Evolutionary conservation across 1,140 invertebrate genomes (phyloP).

Genomic region (Pristionchus pacificus): DNA sequence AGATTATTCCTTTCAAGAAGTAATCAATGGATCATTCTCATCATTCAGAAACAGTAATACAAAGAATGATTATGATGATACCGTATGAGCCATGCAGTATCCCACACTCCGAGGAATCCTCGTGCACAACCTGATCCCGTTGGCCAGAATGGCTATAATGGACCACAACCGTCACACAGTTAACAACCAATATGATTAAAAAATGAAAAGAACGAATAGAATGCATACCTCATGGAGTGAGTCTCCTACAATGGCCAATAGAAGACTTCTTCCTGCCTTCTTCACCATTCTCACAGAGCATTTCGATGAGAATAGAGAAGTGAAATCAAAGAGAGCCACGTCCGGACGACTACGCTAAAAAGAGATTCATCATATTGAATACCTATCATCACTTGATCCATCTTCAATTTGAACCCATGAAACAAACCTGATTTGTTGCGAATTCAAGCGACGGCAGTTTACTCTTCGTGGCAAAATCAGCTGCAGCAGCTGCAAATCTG

Average conservation of each 20-base stretch:
- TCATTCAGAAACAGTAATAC: conserved; percentile 12
- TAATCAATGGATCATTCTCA: too few relatives aligned
- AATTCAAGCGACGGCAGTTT: conserved; percentile 80
- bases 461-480: conserved; percentile 88
- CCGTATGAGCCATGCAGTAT: conserved; percentile 89
- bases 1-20: background rate
- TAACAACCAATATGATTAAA: conserved; percentile 4
- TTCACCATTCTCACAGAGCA: conserved; percentile 81
- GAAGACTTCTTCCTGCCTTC: conserved; percentile 71
- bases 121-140: conserved; percentile 93
- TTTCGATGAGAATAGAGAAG: conserved; percentile 94
- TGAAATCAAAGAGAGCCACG: conserved; percentile 99
- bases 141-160: conserved; percentile 86
- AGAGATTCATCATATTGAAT: conserved; percentile 2
- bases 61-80: conserved; percentile 70
- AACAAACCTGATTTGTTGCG: conserved; percentile 77
- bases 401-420: too few relatives aligned
- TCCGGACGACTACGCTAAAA: conserved; percentile 81
- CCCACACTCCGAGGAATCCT: conserved; percentile 89
- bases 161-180: background rate
- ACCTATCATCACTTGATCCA: too few relatives aligned
- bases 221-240: conserved; percentile 77
- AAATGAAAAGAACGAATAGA: too few relatives aligned
- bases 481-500: conserved; percentile 87
- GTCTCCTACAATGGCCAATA: conserved; percentile 88